Conservation (phyloP, 2,888 invertebrate species). For the Himalopsyche japonica region DNA sequence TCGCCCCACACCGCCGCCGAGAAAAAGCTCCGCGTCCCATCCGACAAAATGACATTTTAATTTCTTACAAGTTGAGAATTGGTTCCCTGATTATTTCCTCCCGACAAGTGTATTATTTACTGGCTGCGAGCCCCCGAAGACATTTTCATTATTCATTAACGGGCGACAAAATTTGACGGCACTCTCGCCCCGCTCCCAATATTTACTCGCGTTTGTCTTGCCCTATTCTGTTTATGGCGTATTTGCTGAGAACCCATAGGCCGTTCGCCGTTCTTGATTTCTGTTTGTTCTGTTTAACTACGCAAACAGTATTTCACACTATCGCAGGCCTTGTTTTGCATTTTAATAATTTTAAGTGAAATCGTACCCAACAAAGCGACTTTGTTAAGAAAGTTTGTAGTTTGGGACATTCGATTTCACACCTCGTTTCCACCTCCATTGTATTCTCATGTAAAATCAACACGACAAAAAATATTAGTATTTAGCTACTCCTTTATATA, state of each 20-base stretch:
- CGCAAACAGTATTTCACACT: neutral
- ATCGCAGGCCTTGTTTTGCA: too few relatives aligned
- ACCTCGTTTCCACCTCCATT: too few relatives aligned
- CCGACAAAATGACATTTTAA: slow-evolving; percentile 28
- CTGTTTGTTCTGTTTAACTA: neutral
- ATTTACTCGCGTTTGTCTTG: neutral
- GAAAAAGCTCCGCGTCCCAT: slow-evolving; percentile 4
- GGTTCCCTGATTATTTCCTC: slow-evolving; percentile 39
- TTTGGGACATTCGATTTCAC: too few relatives aligned
- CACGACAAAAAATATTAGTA: too few relatives aligned
- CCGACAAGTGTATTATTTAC: slow-evolving; percentile 41
- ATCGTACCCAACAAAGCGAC: too few relatives aligned
- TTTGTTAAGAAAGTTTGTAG: too few relatives aligned
- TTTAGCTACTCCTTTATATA: too few relatives aligned
- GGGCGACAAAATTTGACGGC: neutral
- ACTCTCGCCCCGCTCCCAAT: neutral
- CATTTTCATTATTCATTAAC: neutral
- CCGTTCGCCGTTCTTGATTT: neutral
- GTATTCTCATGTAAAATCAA: too few relatives aligned
- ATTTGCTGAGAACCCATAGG: neutral
- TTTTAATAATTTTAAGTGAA: too few relatives aligned
- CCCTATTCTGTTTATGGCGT: neutral
- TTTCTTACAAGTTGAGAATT: slow-evolving; percentile 19
- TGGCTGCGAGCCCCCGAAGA: slow-evolving; percentile 20
- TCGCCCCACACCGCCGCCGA: neutral